Conservation (phyloP, 1,140 invertebrate species). For the Aphelinus atriplicis region DNA sequence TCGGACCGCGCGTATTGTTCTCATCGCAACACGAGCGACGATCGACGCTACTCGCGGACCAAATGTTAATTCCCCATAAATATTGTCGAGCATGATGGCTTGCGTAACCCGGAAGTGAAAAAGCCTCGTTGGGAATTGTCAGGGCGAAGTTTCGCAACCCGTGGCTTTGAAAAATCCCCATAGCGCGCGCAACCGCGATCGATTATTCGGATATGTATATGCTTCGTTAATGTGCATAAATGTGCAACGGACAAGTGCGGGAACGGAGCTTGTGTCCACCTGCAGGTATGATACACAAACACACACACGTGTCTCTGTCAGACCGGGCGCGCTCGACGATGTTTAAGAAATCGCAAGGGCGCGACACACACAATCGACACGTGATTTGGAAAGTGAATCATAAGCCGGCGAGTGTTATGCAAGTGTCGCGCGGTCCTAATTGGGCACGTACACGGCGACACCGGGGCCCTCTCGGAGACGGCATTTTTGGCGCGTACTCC, state of each 20-base stretch:
- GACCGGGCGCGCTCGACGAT: constrained; percentile 19
- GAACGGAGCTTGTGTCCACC: not conserved
- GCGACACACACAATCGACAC: constrained; percentile 35
- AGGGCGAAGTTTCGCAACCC: no score
- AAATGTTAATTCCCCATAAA: no score
- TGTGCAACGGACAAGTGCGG: not conserved
- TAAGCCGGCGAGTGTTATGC: constrained; percentile 34
- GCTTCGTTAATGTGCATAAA: constrained; percentile 20
- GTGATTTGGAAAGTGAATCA: constrained; percentile 40
- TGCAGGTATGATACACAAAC: not conserved
- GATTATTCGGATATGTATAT: not conserved
- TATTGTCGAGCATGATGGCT: no score
- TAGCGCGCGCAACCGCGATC: not conserved
- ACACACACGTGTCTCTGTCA: not conserved
- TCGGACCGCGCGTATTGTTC: no score
- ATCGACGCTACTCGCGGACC: no score
- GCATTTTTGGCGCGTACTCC: constrained; percentile 7
- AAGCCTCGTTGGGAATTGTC: no score
- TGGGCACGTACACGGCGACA: constrained; percentile 17
- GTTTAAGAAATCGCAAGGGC: constrained; percentile 34
- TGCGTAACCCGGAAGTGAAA: no score
- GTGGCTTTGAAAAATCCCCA: no score
- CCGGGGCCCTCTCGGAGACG: not conserved
- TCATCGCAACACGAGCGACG: no score
- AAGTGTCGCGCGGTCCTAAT: constrained; percentile 31